Base-by-base conservation (phyloP, 2,888 invertebrate genomes). In the Junonia oenone region DNA sequence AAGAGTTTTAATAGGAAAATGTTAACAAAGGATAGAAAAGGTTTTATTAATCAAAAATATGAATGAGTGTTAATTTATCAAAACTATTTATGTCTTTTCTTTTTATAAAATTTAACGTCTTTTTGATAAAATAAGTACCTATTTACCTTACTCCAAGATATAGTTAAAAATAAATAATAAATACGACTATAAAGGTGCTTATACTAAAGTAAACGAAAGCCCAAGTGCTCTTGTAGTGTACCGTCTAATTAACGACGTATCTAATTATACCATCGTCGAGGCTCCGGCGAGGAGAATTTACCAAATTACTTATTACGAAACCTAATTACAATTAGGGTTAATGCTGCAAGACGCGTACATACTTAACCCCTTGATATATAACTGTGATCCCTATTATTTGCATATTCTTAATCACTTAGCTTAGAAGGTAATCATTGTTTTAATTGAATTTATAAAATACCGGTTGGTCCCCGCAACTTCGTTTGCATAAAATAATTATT, bases 191-290 rank as follows among this genome's bases (percentile, higher is more conserved):
- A 50, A 48, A 33, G 47, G 33, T 48, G 35, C 43, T 55, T 49
- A 58, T 43, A 46, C 35, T 69, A 72, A 78, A 78, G 78, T 77
- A 77, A 78, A 78, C 75, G 81, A 78, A 54, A 40, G 74, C 73
- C 72, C 68, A 74, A 84, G 84, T 81, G 82, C 81, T 83, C 83
- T 81, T 75, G 75, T 73, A 75, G 71, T 80, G 78, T 78, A 73
- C 75, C 76, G 71, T 78, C 81, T 84, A 84, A 86, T 86, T 86
- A 86, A 81, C 80, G 81, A 83, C 83, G 78, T 85, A 84, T 85
- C 86, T 86, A 84, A 86, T 86, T 84, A 85, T 83, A 82, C 82
- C 78, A 81, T 78, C 78, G 74, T 73, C 67, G 69, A 63, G 76
- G 73, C 63, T 72, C 68, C 69, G 62, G 72, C 71, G 76, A 76